These are phyloP conservation scores for Arctocebus calabarensis DNA, from an alignment of 2,797 vertebrate genomes.

Conservation along the genomic window DNA sequence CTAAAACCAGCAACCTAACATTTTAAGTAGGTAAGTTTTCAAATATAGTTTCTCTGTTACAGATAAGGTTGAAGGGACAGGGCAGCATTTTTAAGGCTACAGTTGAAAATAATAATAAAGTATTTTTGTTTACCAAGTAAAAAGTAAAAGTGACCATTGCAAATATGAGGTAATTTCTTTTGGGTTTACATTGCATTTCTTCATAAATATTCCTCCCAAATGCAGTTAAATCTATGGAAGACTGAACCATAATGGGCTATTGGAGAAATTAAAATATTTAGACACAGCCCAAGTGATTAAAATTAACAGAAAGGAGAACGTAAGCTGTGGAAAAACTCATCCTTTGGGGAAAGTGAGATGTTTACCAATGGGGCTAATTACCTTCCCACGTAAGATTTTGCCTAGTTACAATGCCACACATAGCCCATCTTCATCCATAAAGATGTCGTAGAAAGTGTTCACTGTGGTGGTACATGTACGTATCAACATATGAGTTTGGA, in stretches of 20 bases:
- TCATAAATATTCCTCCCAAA: background rate
- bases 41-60: background rate
- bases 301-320: background rate
- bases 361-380: background rate
- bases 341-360: background rate
- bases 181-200: conserved; percentile 5
- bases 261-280: conserved; percentile 10
- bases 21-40: background rate
- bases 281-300: background rate
- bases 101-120: background rate
- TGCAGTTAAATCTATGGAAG: background rate
- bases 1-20: background rate
- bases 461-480: too few species aligned
- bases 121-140: conserved; percentile 35
- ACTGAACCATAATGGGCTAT: background rate
- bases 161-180: background rate
- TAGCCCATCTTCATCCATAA: background rate
- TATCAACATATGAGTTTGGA: background rate
- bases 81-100: background rate
- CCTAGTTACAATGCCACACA: background rate
- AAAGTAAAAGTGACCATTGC: background rate
- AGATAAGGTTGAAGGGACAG: background rate
- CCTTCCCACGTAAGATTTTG: background rate
- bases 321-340: background rate
- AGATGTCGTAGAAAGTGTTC: background rate